These are phyloP conservation scores for Pangasianodon hypophthalmus DNA, from an alignment of 2,113 vertebrate species.

Conservation along the genomic window DNA sequence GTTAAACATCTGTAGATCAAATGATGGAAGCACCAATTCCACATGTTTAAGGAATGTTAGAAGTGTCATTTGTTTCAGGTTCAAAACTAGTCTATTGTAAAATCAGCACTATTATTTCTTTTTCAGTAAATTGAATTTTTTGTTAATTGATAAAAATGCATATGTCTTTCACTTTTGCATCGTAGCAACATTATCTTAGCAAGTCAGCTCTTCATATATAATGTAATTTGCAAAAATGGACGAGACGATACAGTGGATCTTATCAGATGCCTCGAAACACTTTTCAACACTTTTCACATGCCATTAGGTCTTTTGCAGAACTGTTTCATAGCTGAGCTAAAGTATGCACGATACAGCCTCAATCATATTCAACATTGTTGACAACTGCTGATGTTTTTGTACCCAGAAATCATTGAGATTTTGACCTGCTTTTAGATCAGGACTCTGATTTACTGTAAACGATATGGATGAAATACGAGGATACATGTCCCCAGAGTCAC, in stretches of 20 bases:
- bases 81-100: constrained; percentile 38
- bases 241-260: background rate
- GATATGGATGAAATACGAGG: background rate
- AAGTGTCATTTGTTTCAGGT: constrained; percentile 16
- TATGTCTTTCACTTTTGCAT: background rate
- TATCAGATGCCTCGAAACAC: background rate
- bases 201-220: constrained; percentile 14
- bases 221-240: background rate
- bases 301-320: background rate
- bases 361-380: background rate
- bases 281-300: background rate
- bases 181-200: constrained; percentile 7
- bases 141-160: background rate
- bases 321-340: background rate
- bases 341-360: background rate
- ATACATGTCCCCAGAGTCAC: background rate
- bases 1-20: constrained; percentile 44
- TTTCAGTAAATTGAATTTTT: background rate
- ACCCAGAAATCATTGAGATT: background rate
- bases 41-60: constrained; percentile 25
- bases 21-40: constrained; percentile 39
- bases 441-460: background rate
- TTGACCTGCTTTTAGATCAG: background rate
- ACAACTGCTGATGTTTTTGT: background rate
- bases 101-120: constrained; percentile 14